Evolutionary conservation across 2,113 vertebrate species (phyloP), one percentile per base, ranked within the genome.

Genomic region (Myiozetetes cayanensis): DNA sequence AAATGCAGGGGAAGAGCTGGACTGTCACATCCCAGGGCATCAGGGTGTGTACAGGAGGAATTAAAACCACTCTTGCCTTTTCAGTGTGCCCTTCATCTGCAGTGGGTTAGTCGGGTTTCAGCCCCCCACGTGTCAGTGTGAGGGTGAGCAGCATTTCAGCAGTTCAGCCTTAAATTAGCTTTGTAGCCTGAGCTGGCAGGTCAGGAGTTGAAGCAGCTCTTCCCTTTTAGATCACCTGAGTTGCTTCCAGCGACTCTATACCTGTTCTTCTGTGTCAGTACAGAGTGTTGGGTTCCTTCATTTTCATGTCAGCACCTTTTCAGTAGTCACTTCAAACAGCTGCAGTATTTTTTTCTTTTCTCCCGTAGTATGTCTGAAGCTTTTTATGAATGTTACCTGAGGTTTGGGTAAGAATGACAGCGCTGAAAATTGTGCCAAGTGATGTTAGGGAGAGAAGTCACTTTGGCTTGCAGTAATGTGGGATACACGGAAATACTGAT

Each of bases 251-350:
- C 16, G 62, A 88, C 85, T 94, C 62, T 80, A 67, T 71, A 88
- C 75, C 85, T 58, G 55, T 43, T 93, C 87, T 94, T 93, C 55
- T 59, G 24, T 96, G 96, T 80, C 93, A 46, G 12, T 15, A 1
- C 15, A 0, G 25, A 33, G 81, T 70, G 62, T 91, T 31, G 11
- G 50, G 46, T 96, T 88, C 78, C 91, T 73, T 72, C 79, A n/a
- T 68, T 83, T 67, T 83, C 55, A 14, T 49, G 76, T 41, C 63
- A 83, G 0, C 67, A 67, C 41, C 79, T 87, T 71, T 83, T 55
- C 76, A 55, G 31, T 8, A 53, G 66, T 55, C 21, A 55, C 41
- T 85, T 76, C 58, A 58, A 94, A 52, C 28, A 89, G 56, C 35
- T 52, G 22, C 19, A 49, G 27, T 16, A 43, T 1, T 35, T 67